Base-by-base conservation (phyloP, 2,888 invertebrate genomes). In the Corythucha ciliata region DNA sequence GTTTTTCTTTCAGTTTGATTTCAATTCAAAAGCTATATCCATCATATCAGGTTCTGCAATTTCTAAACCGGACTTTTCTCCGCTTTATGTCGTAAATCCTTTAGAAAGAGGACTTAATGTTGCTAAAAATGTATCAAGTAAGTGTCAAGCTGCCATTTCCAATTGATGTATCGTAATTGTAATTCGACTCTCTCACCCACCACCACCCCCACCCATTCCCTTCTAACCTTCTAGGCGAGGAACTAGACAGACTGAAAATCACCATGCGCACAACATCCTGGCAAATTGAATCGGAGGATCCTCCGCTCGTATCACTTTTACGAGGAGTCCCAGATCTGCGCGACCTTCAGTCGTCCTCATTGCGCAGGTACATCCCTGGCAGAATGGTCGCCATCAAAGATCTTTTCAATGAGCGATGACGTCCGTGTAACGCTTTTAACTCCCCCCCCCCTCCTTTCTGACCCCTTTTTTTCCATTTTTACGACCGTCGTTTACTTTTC, bases 61-160 rank as follows among this genome's bases (percentile, higher is more conserved):
- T 3, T 62, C 72, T 10, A 92, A 91, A 66, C 81, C 83, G 0
- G 83, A 82, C 60, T 70, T 75, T 34, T 72, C 78, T 3, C 76
- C 89, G 0, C 61, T 93, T 48, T 86, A 86, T 62, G 83, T 92
- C 58, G 77, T 83, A 6, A 93, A 93, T 70, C 92, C 92, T 0
- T 64, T 92, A 29, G 88, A 91, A 65, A 73, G 75, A 52, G 68
- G 75, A 0, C 67, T 89, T 22, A 93, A 93, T 67, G 89, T 92
- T 0, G 83, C 85, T 63, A 81, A 83, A 69, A 93, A 92, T 65
- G 83, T 93, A 0, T 84, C 78, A 53, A 64, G 70, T 49, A 12
- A 41, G n/a, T 6, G 7, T 7, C 36, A n/a, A n/a, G n/a, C n/a
- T n/a, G n/a, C n/a, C n/a, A n/a, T n/a, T n/a, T n/a, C n/a, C n/a